These are phyloP conservation scores for Hippolais icterina DNA, from an alignment of 2,113 vertebrate species.

Conservation along the genomic window DNA sequence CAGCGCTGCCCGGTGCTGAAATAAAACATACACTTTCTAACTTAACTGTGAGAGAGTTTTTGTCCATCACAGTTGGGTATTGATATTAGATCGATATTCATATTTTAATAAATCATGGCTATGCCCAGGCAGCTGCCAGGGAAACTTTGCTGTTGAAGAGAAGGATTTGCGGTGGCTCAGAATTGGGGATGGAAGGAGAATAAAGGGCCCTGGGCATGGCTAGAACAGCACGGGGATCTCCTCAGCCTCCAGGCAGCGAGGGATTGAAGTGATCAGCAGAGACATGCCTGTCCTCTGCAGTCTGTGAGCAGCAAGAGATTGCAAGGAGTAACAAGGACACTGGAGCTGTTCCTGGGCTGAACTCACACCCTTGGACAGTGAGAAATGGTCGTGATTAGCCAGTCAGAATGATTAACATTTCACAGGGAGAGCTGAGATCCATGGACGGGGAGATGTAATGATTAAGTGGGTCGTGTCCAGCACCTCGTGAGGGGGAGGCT, in stretches of 20 bases:
- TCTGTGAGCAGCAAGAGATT: neutral
- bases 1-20: no score
- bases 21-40: no score
- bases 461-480: slow-evolving; percentile 51
- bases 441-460: neutral
- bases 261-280: neutral
- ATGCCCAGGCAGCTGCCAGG: neutral
- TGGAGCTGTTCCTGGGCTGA: neutral
- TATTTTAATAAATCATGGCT: no score
- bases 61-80: no score
- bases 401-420: slow-evolving; percentile 67
- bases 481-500: neutral
- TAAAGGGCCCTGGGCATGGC: neutral
- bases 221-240: neutral
- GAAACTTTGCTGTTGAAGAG: neutral
- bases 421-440: slow-evolving; percentile 37
- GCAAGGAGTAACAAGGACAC: slow-evolving; percentile 55
- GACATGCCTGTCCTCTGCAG: neutral
- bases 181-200: neutral
- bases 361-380: slow-evolving; percentile 51
- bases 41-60: no score
- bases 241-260: neutral
- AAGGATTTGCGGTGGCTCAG: neutral
- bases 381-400: slow-evolving; percentile 66
- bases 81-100: no score